Base-by-base conservation (phyloP, 2,888 invertebrate genomes). In the Cosmia pyralina region DNA sequence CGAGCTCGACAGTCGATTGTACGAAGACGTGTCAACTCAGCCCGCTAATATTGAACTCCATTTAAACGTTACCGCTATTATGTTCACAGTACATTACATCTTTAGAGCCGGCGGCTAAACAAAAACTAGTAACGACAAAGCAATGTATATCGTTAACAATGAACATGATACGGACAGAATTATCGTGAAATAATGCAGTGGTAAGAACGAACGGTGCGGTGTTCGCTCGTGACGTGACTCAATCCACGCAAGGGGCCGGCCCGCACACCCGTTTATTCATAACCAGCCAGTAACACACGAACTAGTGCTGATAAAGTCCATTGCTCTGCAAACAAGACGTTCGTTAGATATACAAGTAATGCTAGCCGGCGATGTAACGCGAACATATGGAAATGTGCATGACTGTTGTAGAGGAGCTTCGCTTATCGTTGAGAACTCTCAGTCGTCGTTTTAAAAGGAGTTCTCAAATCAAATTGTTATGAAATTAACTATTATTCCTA, bases 171-270 rank as follows among this genome's bases (percentile, higher is more conserved):
- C 75, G 70, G 67, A 76, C 57, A 55, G 68, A 87, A 89, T 90
- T 89, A 90, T 90, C 85, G 83, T 83, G 82, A 85, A 84, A 86
- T 87, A 88, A 89, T 91, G 89, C 88, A 88, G 89, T 90, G 88
- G 90, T 90, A 86, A 69, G 72, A 79, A 84, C 87, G 72, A 79
- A 84, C 87, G 80, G 91, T 90, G 91, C 92, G 91, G 90, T 77
- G 90, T 91, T 92, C 93, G 90, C 90, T 92, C 92, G 93, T 93
- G 64, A 64, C 93, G 93, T 93, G 93, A 93, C 91, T 92, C 93
- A 92, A 91, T 92, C 90, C 89, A 89, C 89, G 90, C 89, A 88
- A 90, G 92, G 90, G 92, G 92, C 91, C 91, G 91, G 88, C 87
- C 89, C 89, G 89, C 88, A 88, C 88, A 87, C 89, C 88, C 85